Percentiles rank a stretch among this genome's conserved stretches.
phyloP scores from a whole-genome alignment of 2,797 vertebrate species.

The Lagodon rhomboides region DNA sequence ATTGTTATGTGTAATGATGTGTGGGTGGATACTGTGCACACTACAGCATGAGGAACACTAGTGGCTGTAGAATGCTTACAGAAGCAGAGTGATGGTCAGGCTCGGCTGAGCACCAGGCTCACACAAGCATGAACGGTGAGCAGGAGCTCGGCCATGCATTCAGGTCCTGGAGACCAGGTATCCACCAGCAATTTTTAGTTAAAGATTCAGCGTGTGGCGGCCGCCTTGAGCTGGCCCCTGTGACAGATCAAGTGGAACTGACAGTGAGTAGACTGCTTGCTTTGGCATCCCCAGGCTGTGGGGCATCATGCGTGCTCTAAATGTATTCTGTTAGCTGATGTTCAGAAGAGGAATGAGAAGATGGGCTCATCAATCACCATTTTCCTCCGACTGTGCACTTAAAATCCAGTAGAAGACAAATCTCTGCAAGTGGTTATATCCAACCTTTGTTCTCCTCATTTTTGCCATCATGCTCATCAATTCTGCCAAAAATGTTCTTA shows the following conservation, averaged over 20 bases:
- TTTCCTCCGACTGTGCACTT: constrained; percentile 55
- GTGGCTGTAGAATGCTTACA: constrained; percentile 52
- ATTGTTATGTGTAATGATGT: constrained; percentile 40
- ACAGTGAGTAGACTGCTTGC: constrained; percentile 69
- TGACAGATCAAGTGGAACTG: constrained; percentile 79
- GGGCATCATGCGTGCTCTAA: constrained; percentile 59
- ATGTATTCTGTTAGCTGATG: constrained; percentile 67
- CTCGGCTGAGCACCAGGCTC: constrained; percentile 58
- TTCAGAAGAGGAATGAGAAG: constrained; percentile 60
- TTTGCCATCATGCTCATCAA: constrained; percentile 14
- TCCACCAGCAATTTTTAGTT: constrained; percentile 64
- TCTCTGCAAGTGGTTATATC: constrained; percentile 25
- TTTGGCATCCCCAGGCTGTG: constrained; percentile 58
- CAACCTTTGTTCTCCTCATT: constrained; percentile 41
- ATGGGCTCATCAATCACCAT: constrained; percentile 79
- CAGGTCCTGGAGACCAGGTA: constrained; percentile 62
- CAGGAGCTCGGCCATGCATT: constrained; percentile 56
- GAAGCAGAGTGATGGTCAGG: constrained; percentile 69
- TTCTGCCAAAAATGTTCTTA: constrained; percentile 18
- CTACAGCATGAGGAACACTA: constrained; percentile 31
- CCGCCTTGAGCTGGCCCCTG: constrained; percentile 47
- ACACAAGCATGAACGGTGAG: constrained; percentile 48
- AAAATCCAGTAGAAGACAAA: constrained; percentile 41
- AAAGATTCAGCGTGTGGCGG: constrained; percentile 64
- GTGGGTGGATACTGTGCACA: constrained; percentile 56